These are phyloP conservation scores for Idaea biselata DNA, from an alignment of 2,888 invertebrate genomes.

Conservation along the genomic window DNA sequence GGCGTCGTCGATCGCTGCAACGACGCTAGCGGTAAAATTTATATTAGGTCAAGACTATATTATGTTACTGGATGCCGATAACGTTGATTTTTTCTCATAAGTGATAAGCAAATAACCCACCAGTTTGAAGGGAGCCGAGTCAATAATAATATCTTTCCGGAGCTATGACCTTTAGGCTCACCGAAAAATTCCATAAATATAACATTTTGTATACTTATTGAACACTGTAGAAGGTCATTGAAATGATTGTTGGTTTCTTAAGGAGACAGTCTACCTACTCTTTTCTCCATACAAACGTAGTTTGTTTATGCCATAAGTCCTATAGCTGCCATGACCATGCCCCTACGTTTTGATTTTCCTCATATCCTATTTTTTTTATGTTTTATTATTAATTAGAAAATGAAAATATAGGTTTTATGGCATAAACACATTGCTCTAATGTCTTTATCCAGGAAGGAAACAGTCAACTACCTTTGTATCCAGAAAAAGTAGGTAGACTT, in stretches of 20 bases:
- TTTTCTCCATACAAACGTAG: too few species aligned
- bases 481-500: too few species aligned
- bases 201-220: background rate
- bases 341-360: too few species aligned
- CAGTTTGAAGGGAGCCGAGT: constrained; percentile 35
- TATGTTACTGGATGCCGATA: constrained; percentile 60
- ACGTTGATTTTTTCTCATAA: constrained; percentile 55
- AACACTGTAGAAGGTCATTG: background rate
- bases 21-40: constrained; percentile 64
- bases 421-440: too few species aligned
- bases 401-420: too few species aligned
- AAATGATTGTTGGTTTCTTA: background rate
- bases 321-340: too few species aligned
- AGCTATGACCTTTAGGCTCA: constrained; percentile 16
- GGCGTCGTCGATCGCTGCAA: constrained; percentile 56
- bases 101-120: constrained; percentile 42
- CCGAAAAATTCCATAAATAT: constrained; percentile 10
- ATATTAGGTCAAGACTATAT: constrained; percentile 66
- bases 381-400: too few species aligned
- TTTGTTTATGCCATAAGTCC: too few species aligned
- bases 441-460: too few species aligned
- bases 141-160: constrained; percentile 37
- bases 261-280: too few species aligned
- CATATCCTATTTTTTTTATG: too few species aligned
- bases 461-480: too few species aligned